A percentile compares a stretch with the other conserved stretches of the same genome.
Evolutionary conservation across 2,888 invertebrate genomes (phyloP).

Genomic region (Oscheius sp.): DNA sequence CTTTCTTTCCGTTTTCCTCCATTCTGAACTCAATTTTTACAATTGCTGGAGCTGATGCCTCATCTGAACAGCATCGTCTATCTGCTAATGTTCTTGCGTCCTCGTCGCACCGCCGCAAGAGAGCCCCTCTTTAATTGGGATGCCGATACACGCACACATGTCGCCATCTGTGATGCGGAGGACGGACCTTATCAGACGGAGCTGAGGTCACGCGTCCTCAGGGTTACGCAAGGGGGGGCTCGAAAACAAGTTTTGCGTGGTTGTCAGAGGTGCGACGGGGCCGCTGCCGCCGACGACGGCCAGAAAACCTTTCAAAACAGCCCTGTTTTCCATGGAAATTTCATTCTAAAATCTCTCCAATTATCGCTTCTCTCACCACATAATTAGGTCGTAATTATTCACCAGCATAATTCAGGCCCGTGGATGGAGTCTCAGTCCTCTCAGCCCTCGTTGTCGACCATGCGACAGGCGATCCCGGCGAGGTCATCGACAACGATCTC

Average conservation of each 20-base stretch:
- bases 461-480: conserved; percentile 27
- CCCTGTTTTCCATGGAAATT: background rate
- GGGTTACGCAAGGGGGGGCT: conserved; percentile 3
- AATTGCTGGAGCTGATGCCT: conserved; percentile 7
- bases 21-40: conserved; percentile 1
- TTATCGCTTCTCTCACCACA: background rate
- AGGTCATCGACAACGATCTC: conserved; percentile 12
- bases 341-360: conserved; percentile 3
- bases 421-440: conserved; percentile 34
- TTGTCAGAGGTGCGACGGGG: background rate
- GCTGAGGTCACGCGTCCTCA: conserved; percentile 37
- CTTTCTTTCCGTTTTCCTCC: background rate
- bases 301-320: background rate
- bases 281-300: background rate
- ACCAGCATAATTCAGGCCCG: background rate
- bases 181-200: conserved; percentile 34
- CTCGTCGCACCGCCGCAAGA: background rate
- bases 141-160: conserved; percentile 31
- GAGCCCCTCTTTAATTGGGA: conserved; percentile 20
- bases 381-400: conserved; percentile 16
- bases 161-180: conserved; percentile 25
- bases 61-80: conserved; percentile 1
- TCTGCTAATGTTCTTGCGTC: background rate
- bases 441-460: conserved; percentile 14
- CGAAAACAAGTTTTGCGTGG: conserved; percentile 19